phyloP scores from a whole-genome alignment of 2,113 vertebrate species.

The Raja brachyura region DNA sequence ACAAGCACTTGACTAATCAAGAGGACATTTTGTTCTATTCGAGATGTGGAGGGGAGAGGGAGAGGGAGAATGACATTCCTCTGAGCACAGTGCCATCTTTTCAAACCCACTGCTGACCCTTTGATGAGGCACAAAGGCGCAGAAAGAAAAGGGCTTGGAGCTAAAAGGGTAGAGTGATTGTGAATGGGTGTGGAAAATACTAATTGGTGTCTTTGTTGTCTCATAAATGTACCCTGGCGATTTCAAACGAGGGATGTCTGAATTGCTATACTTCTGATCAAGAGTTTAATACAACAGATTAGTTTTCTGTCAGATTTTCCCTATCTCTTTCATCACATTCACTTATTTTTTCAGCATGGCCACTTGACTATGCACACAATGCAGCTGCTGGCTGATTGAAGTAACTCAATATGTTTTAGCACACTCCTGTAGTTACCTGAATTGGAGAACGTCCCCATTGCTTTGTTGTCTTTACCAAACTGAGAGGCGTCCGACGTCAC shows the following conservation, averaged over 20 bases:
- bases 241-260: conserved; percentile 60
- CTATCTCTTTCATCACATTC: conserved; percentile 43
- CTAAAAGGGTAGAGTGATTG: conserved; percentile 60
- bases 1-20: conserved; percentile 45
- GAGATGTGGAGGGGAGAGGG: conserved; percentile 26
- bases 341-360: conserved; percentile 41
- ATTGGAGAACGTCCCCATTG: neutral
- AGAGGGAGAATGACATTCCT: conserved; percentile 39
- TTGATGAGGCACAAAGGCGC: conserved; percentile 56
- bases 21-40: conserved; percentile 41
- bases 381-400: conserved; percentile 44
- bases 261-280: conserved; percentile 61
- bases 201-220: conserved; percentile 70
- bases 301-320: conserved; percentile 54
- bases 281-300: conserved; percentile 57
- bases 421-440: conserved; percentile 32
- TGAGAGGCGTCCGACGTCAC: neutral
- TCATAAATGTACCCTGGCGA: conserved; percentile 65
- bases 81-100: conserved; percentile 44
- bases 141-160: conserved; percentile 56
- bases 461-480: conserved; percentile 23
- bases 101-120: conserved; percentile 41
- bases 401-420: conserved; percentile 40
- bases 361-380: conserved; percentile 56
- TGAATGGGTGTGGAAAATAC: conserved; percentile 73